Conservation (phyloP, 2,113 vertebrate species). For the Pampusana beccarii region DNA sequence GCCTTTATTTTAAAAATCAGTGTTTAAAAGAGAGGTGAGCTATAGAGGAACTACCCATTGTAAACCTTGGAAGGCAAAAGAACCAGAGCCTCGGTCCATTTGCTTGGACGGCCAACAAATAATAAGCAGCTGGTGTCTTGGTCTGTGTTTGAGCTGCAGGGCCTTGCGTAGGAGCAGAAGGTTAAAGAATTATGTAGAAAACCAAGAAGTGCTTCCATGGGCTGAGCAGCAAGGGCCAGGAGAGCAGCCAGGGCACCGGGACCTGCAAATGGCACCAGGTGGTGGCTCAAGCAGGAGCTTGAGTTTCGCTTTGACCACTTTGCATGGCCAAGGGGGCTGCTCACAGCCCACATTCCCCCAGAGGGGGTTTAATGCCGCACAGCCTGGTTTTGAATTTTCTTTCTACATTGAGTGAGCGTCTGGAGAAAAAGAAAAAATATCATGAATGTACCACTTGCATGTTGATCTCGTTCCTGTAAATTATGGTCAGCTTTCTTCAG, state of each 20-base stretch:
- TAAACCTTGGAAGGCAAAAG: background rate
- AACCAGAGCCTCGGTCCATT: background rate
- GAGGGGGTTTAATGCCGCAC: background rate
- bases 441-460: accelerated
- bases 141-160: background rate
- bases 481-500: background rate
- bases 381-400: background rate
- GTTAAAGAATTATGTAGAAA: background rate
- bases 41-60: accelerated
- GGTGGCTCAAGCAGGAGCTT: background rate
- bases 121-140: background rate
- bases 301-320: background rate
- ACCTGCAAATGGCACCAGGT: too few relatives aligned
- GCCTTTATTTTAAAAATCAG: background rate
- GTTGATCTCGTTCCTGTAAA: background rate
- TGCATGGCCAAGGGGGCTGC: accelerated
- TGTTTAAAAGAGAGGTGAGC: background rate
- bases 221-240: background rate
- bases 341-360: accelerated
- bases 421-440: background rate
- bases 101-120: background rate
- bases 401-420: too few relatives aligned
- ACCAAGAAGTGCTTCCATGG: background rate
- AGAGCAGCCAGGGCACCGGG: background rate
- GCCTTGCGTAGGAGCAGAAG: background rate